Evolutionary conservation across 2,797 vertebrate genomes (phyloP), one percentile per base, ranked within the genome.

Genomic region (Sphenodon punctatus): DNA sequence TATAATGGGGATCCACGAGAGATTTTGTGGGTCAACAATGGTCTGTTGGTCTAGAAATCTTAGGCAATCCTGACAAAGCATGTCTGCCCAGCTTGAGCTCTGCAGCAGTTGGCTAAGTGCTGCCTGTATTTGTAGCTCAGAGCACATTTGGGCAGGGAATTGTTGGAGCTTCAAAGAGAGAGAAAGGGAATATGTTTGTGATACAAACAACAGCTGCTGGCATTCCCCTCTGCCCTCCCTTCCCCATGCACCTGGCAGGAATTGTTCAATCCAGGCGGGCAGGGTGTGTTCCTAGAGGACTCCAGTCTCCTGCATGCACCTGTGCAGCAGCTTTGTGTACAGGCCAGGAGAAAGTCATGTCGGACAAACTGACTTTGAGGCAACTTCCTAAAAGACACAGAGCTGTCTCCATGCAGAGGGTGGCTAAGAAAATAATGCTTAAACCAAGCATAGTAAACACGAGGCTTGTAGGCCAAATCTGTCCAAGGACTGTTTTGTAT

Each of bases 41-140:
- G n/a, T n/a, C n/a, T n/a, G n/a, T n/a, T n/a, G n/a, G n/a, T n/a
- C n/a, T n/a, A n/a, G n/a, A n/a, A n/a, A n/a, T n/a, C n/a, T n/a
- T n/a, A n/a, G n/a, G n/a, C n/a, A n/a, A n/a, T n/a, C n/a, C n/a
- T n/a, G n/a, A n/a, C n/a, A n/a, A n/a, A n/a, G n/a, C n/a, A 82
- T 64, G 71, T 72, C 78, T 88, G 80, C 49, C 25, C 48, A 79
- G 45, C 36, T 48, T 22, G 10, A 43, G 6, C 3, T 55, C 71
- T 80, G 48, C 5, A 22, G 53, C 81, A 86, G 85, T 77, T 86
- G 78, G 75, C 86, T 81, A 78, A 89, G 59, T 89, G 75, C 66
- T 67, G 77, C 61, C 53, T 77, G 56, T 43, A 80, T 90, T 82
- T 92, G 78, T 75, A 67, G 73, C 72, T 63, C 75, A 77, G 60